Conservation (phyloP, 2,113 vertebrate genomes). For the Rhombomys opimus region DNA sequence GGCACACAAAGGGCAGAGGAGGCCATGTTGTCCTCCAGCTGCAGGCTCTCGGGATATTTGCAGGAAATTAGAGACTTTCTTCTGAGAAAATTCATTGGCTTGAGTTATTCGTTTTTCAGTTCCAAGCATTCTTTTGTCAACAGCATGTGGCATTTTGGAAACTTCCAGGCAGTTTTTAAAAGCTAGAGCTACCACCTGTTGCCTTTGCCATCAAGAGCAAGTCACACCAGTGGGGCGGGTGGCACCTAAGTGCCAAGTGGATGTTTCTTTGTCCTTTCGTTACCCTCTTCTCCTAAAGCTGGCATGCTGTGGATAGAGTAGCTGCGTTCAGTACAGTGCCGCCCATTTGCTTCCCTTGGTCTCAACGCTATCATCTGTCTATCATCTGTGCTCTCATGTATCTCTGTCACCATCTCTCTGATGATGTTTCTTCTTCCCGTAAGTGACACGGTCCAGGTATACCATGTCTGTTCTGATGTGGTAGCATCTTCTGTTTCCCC, state of each 20-base stretch:
- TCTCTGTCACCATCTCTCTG: conserved; percentile 9
- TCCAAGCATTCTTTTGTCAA: conserved; percentile 78
- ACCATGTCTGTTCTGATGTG: not conserved
- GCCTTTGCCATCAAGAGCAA: not conserved
- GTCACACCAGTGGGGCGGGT: not conserved
- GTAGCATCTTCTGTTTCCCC: not conserved
- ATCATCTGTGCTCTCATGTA: not conserved
- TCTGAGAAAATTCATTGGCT: conserved; percentile 69
- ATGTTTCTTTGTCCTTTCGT: not conserved
- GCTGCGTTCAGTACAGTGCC: not conserved
- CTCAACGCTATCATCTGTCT: not conserved
- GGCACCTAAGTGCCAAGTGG: not conserved
- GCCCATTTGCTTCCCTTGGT: not conserved
- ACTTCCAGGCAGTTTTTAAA: not conserved
- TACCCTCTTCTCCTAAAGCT: not conserved
- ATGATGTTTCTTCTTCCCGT: not conserved
- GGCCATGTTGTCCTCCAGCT: conserved; percentile 30
- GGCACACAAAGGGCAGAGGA: conserved; percentile 34
- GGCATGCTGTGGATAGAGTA: not conserved
- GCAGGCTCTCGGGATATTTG: conserved; percentile 68
- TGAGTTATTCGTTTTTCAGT: conserved; percentile 59
- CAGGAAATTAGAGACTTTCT: conserved; percentile 79
- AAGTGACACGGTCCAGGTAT: not conserved
- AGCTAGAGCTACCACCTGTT: conserved; percentile 49
- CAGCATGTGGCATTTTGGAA: conserved; percentile 42